Evolutionary conservation across 1,140 invertebrate species (phyloP), one percentile per base, ranked within the genome.

Genomic region (Acromyrmex echinatior): DNA sequence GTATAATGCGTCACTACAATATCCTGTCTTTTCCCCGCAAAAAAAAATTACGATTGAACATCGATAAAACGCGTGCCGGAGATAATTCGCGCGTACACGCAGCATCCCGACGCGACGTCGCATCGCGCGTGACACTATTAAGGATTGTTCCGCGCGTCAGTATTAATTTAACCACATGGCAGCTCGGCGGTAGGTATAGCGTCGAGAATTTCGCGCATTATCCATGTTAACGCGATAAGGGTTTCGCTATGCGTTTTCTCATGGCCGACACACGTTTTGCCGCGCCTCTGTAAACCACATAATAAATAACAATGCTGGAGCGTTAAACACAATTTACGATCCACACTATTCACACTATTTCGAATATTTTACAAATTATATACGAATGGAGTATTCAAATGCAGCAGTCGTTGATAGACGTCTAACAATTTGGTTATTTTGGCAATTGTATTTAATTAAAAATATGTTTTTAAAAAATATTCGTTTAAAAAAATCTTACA

Each of bases 161-260:
- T 73, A 62, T 86, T 87, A 53, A 87, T 87, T 82, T 82, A 79
- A 49, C 16, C 60, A 16, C 39, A 5, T 77, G 81, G 12, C 73
- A 66, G 74, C 21, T 31, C 45, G 14, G 14, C 14, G 60, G 12
- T 45, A 45, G 62, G n/a, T 39, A 35, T 25, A 60, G 28, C 84
- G 80, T 62, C 51, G 51, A 12, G 70, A 80, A 86, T 86, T 70
- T 28, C 76, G 45, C 6, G 51, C 51, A 63, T 28, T 80, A 25
- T 62, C 28, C 49, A 53, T 74, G 62, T 35, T 45, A 31, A 68
- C 76, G 51, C 74, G 63, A 79, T 86, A 79, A 86, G 63, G 73
- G 16, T 86, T 79, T 79, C 74, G 25, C 45, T 28, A 58, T 79
- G 74, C 31, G 66, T 86, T 86, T 86, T 60, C 84, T 79, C 84